Evolutionary conservation across 2,113 vertebrate species (phyloP), one percentile per base, ranked within the genome.

Genomic region (Anhinga anhinga): DNA sequence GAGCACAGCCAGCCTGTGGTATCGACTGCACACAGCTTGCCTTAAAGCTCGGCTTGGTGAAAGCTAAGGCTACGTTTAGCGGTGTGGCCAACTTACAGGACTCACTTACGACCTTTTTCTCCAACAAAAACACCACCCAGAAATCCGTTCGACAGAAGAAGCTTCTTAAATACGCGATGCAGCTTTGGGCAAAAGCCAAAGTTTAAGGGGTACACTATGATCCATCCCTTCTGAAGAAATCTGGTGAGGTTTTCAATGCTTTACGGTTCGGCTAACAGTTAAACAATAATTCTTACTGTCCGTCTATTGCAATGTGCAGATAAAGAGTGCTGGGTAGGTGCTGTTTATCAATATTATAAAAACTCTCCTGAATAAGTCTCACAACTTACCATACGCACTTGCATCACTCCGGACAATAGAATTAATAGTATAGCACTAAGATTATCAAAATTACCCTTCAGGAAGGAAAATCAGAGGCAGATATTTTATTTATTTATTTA

Each of bases 191-290:
- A 67, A 94, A 82, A 74, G 2, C 7, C 56, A 34, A 18, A 45
- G n/a, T 66, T 67, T 21, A 40, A 62, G 58, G 23, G 19, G 44
- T 13, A 19, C 22, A 15, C 4, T 13, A 17, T 5, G 22, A 86
- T 42, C 44, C n/a, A 16, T 5, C 15, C 12, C 15, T 74, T 32
- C 11, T 0, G 0, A 59, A 49, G 44, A 59, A 69, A 56, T 0
- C 0, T 1, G 23, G 38, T 0, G 21, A 93, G 9, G 38, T 53
- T 76, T 72, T 30, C 10, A 9, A 1, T 34, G 42, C 3, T 42
- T 52, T 26, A 13, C 4, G 50, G 19, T 30, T 25, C 13, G 26
- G 58, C 3, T 45, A 63, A 85, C 3, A 45, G n/a, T 30, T 26
- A 36, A 63, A 82, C 47, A 67, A 5, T 18, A 88, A 86, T 72